Evolutionary conservation across 1,140 invertebrate species (phyloP).

Genomic region (Popillia japonica): DNA sequence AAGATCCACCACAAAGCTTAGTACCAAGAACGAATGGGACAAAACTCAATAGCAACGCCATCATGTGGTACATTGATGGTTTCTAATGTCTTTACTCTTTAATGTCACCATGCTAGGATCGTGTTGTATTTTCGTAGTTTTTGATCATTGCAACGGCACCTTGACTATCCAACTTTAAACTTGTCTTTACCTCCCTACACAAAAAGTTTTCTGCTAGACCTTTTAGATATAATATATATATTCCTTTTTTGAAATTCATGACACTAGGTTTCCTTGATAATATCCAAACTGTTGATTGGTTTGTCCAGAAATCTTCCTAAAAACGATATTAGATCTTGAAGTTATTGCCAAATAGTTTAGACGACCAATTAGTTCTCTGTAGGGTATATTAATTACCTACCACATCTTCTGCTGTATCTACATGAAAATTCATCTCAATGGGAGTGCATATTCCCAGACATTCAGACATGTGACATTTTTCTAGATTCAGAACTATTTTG

Average conservation of each 20-base stretch:
- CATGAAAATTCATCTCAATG: slow-evolving; percentile 23
- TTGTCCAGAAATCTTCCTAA: slow-evolving; percentile 34
- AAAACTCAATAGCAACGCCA: no score
- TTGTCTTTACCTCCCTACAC: neutral
- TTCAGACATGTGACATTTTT: slow-evolving; percentile 6
- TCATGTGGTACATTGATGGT: no score
- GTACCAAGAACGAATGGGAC: no score
- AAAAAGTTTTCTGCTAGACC: slow-evolving; percentile 15
- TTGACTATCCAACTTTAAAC: slow-evolving; percentile 26
- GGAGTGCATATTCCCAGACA: slow-evolving; percentile 26
- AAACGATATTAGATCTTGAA: slow-evolving; percentile 4
- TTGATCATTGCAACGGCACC: slow-evolving; percentile 29
- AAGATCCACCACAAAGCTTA: no score
- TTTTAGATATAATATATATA: slow-evolving; percentile 5
- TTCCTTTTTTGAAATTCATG: slow-evolving; percentile 24
- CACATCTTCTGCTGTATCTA: neutral
- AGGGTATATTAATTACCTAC: slow-evolving; percentile 18
- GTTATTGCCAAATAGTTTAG: slow-evolving; percentile 30
- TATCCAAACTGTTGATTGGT: neutral
- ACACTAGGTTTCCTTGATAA: slow-evolving; percentile 20
- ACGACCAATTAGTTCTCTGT: slow-evolving; percentile 28
- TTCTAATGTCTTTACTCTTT: no score
- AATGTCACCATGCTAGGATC: slow-evolving; percentile 28
- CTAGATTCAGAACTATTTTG: no score
- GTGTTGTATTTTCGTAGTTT: slow-evolving; percentile 35